Percentiles rank a stretch among this genome's conserved stretches.
These are phyloP conservation scores for Danio albolineatus DNA, from an alignment of 2,797 vertebrate genomes.

Conservation along the genomic window DNA sequence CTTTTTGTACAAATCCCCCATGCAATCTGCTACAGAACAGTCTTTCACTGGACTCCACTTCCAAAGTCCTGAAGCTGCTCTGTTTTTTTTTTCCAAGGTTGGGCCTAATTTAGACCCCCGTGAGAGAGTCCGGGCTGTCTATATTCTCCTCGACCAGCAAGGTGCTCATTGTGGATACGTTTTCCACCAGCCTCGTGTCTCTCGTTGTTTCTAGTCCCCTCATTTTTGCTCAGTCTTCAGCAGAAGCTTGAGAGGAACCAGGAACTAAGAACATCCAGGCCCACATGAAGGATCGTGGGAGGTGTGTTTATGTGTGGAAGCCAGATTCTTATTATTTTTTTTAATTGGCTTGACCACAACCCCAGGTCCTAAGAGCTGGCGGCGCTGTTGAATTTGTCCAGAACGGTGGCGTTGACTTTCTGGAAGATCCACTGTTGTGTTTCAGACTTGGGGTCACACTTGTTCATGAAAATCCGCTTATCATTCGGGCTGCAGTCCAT, in stretches of 20 bases:
- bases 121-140: constrained; percentile 64
- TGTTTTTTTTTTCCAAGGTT: constrained; percentile 74
- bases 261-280: constrained; percentile 60
- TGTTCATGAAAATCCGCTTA: constrained; percentile 92
- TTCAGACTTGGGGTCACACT: constrained; percentile 86
- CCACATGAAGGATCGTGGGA: constrained; percentile 69
- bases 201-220: constrained; percentile 38
- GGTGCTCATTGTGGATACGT: constrained; percentile 70
- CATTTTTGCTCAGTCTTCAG: constrained; percentile 41
- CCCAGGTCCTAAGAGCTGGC: constrained; percentile 79
- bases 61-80: constrained; percentile 33
- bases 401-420: constrained; percentile 86
- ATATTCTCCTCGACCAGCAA: constrained; percentile 85
- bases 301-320: constrained; percentile 60
- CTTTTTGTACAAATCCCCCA: constrained; percentile 57
- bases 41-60: constrained; percentile 34
- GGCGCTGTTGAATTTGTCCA: constrained; percentile 86
- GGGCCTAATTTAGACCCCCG: constrained; percentile 79
- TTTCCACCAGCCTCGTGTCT: constrained; percentile 62
- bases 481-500: constrained; percentile 87
- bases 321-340: constrained; percentile 19
- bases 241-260: constrained; percentile 48
- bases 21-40: constrained; percentile 52
- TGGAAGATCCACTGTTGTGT: constrained; percentile 92
- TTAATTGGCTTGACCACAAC: constrained; percentile 45